phyloP scores from a whole-genome alignment of 1,140 invertebrate species.

The Melanaphis sacchari region DNA sequence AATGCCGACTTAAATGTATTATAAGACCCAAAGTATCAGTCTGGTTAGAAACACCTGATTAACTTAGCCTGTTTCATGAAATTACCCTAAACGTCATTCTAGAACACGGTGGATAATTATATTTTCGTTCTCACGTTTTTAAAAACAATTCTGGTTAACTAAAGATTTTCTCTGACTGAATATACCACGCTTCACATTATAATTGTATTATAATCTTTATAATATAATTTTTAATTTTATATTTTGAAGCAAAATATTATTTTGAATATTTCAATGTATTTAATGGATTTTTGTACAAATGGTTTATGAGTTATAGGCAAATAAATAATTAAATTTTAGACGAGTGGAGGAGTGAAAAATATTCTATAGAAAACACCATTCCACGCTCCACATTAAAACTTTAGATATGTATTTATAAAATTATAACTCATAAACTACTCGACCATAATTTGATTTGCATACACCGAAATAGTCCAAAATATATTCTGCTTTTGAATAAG shows the following conservation, averaged over 20 bases:
- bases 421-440: neutral
- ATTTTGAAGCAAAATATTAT: too few relatives aligned
- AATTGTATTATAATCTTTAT: too few relatives aligned
- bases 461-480: neutral
- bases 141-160: neutral
- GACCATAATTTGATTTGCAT: neutral
- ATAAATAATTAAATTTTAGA: too few relatives aligned
- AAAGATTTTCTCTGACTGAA: neutral
- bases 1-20: neutral
- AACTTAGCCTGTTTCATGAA: constrained; percentile 6
- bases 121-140: neutral
- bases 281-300: too few relatives aligned
- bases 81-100: neutral
- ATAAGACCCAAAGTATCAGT: constrained; percentile 12
- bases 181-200: too few relatives aligned
- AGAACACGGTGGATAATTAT: neutral
- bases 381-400: neutral
- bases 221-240: too few relatives aligned
- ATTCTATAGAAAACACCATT: too few relatives aligned
- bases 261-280: too few relatives aligned
- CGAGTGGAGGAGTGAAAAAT: too few relatives aligned
- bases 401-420: neutral
- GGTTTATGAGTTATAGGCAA: too few relatives aligned
- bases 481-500: neutral
- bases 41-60: constrained; percentile 6